Evolutionary conservation across 2,113 vertebrate species (phyloP).

Genomic region (Pampusana beccarii): DNA sequence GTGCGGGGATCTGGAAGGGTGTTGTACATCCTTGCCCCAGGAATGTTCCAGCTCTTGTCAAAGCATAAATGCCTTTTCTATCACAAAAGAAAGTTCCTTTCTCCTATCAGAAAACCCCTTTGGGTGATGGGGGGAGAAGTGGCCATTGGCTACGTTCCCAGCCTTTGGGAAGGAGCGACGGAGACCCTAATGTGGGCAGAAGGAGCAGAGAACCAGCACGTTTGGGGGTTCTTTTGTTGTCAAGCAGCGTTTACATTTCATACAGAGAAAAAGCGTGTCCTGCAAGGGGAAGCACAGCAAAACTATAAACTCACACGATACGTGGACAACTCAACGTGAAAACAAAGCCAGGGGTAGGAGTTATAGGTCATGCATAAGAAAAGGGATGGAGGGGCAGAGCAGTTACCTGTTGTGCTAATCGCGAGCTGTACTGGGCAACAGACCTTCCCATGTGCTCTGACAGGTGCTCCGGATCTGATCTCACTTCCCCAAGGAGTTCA

Average conservation of each 20-base stretch:
- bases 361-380: constrained; percentile 14
- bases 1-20: background rate
- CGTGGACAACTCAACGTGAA: background rate
- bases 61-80: constrained; percentile 1
- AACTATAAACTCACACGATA: constrained; percentile 33
- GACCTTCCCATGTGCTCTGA: constrained; percentile 1
- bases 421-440: constrained; percentile 16
- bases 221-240: background rate
- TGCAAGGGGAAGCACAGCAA: constrained; percentile 43
- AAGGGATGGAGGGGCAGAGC: constrained; percentile 7
- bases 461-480: constrained; percentile 35
- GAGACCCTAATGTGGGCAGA: background rate
- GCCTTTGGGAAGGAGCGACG: background rate
- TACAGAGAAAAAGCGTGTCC: constrained; percentile 18
- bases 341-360: background rate
- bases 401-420: constrained; percentile 31
- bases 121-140: background rate
- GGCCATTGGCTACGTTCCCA: background rate
- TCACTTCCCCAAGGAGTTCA: constrained; percentile 35
- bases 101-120: background rate
- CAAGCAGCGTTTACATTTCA: constrained; percentile 32
- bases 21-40: background rate
- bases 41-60: background rate
- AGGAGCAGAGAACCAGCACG: background rate
- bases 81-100: background rate